Conservation (phyloP, 2,113 vertebrate genomes). For the Globicephala melas region DNA sequence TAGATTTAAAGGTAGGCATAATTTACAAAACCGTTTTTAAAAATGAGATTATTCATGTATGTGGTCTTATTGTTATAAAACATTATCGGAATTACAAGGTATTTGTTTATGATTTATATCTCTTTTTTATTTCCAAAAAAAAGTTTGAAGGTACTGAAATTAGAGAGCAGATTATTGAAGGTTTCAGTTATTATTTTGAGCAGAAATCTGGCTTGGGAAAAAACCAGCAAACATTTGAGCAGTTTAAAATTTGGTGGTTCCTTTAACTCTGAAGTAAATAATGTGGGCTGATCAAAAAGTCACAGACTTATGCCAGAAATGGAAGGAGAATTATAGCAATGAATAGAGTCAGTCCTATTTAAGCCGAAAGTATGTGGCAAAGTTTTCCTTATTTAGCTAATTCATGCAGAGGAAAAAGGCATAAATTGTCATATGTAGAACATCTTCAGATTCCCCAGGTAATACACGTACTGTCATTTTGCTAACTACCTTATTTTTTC, state of each 20-base stretch:
- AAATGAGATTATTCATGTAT: neutral
- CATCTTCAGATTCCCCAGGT: neutral
- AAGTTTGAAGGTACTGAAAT: neutral
- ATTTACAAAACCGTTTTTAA: slow-evolving; percentile 3
- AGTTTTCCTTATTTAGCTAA: slow-evolving; percentile 22
- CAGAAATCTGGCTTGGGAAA: neutral
- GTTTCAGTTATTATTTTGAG: slow-evolving; percentile 42
- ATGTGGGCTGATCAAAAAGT: neutral
- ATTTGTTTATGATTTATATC: neutral
- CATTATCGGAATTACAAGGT: neutral
- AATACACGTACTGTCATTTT: neutral
- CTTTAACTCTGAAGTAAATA: slow-evolving; percentile 3
- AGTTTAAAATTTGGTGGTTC: slow-evolving; percentile 16
- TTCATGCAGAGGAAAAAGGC: neutral
- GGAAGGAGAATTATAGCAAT: neutral
- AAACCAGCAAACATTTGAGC: slow-evolving; percentile 38
- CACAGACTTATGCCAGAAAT: neutral
- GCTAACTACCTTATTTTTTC: slow-evolving; percentile 8
- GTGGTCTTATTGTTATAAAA: neutral
- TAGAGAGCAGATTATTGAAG: slow-evolving; percentile 22
- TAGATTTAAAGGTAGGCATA: neutral
- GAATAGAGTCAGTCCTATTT: neutral
- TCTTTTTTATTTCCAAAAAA: neutral
- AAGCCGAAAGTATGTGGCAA: neutral
- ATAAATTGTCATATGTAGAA: neutral